Conservation (phyloP, 2,113 vertebrate genomes). For the Empidonax traillii region DNA sequence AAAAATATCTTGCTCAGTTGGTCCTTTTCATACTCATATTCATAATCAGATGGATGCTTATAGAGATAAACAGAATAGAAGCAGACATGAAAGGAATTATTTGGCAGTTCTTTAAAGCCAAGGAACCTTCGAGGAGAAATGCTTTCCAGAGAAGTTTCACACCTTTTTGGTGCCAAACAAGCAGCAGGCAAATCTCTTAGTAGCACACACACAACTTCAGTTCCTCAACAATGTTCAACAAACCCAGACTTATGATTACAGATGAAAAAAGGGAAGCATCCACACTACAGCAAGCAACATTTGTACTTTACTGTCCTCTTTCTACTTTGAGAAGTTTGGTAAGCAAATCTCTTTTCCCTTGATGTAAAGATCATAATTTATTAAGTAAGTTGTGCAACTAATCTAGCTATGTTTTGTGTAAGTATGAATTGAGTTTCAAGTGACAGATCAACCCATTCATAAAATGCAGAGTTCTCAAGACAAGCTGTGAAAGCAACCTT, state of each 20-base stretch:
- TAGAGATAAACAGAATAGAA: not conserved
- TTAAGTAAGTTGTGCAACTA: not conserved
- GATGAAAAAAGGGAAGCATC: not conserved
- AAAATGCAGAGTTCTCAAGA: not conserved
- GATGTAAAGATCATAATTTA: not conserved
- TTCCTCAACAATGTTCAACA: not conserved
- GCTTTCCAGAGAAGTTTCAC: not conserved
- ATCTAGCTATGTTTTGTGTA: not conserved
- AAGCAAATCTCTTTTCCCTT: not conserved
- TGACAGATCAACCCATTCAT: not conserved
- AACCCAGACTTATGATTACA: not conserved
- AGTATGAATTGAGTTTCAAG: not conserved
- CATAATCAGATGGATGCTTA: not conserved
- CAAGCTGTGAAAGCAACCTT: not conserved
- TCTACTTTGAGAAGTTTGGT: not conserved
- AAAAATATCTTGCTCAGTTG: conserved; percentile 10
- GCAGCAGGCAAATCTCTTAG: not conserved
- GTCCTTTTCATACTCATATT: not conserved
- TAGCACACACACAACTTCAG: not conserved
- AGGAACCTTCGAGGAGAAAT: not conserved
- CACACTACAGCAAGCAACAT: not conserved
- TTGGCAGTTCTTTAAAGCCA: not conserved
- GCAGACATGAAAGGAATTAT: not conserved
- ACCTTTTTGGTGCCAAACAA: not conserved
- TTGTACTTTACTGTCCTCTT: not conserved